These are phyloP conservation scores for Amniataba percoides DNA, from an alignment of 2,797 vertebrate species.

Conservation along the genomic window DNA sequence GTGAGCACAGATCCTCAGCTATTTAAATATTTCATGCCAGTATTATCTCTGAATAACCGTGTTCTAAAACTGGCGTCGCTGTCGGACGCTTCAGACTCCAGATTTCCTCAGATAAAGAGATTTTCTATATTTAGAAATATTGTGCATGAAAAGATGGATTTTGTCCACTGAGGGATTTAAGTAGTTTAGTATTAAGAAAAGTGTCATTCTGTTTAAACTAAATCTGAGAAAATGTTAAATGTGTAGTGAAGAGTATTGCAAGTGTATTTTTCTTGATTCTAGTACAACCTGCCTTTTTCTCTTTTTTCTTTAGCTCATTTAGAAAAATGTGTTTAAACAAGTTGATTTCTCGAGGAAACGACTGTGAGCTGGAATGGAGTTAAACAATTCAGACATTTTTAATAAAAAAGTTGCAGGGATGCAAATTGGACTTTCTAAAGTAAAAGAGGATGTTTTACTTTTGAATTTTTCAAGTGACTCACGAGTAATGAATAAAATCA, in stretches of 20 bases:
- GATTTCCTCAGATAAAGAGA: slow-evolving; percentile 5
- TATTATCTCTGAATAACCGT: slow-evolving; percentile 66
- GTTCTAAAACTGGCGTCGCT: slow-evolving; percentile 62
- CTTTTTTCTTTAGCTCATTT: background rate
- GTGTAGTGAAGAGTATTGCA: too few relatives aligned
- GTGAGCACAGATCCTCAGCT: slow-evolving; percentile 30
- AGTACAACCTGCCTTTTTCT: background rate
- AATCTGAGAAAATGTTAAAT: too few relatives aligned
- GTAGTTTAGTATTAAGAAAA: background rate
- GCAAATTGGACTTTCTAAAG: background rate
- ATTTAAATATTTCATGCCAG: slow-evolving; percentile 69
- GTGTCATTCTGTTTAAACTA: too few relatives aligned
- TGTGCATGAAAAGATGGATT: slow-evolving; percentile 1
- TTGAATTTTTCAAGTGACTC: background rate
- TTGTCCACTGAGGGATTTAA: background rate
- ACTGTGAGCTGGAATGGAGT: too few relatives aligned
- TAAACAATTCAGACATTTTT: too few relatives aligned
- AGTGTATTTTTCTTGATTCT: background rate
- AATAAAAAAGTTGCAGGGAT: too few relatives aligned
- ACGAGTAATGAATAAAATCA: background rate
- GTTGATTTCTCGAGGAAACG: too few relatives aligned
- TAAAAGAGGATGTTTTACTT: background rate
- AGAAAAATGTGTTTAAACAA: too few relatives aligned
- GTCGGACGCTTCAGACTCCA: slow-evolving; percentile 18
- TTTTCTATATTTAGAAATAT: slow-evolving; percentile 39